These are phyloP conservation scores for Palythoa grandis DNA, from an alignment of 92 coral and sea anemone genomes.

Conservation along the genomic window DNA sequence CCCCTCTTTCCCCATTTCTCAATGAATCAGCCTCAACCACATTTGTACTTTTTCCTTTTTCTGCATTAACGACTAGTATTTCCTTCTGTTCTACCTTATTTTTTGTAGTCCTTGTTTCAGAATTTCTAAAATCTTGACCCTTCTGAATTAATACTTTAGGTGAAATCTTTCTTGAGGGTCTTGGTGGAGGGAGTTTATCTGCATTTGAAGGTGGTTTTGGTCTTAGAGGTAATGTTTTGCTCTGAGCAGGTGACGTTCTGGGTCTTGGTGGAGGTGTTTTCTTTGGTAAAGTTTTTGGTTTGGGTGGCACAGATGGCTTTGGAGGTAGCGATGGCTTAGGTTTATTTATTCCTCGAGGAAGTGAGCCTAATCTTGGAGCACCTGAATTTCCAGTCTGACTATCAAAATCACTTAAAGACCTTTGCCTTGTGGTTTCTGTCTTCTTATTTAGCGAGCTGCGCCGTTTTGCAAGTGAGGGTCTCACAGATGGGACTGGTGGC, in stretches of 20 bases:
- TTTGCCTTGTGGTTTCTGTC: not conserved
- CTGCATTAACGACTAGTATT: not conserved
- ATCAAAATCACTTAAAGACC: slow-evolving; percentile 25
- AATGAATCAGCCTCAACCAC: not conserved
- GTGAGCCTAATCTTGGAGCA: not conserved
- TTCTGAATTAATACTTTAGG: not conserved
- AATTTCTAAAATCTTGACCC: not conserved
- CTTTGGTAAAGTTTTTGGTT: slow-evolving; percentile 7
- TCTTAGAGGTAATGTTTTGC: slow-evolving; percentile 3
- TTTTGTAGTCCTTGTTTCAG: slow-evolving; percentile 12
- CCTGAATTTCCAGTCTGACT: not conserved
- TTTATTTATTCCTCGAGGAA: slow-evolving; percentile 1
- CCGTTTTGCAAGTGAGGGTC: not conserved
- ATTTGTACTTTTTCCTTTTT: not conserved
- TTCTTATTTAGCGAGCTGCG: not conserved
- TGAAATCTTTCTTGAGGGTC: not conserved
- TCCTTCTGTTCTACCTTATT: not conserved
- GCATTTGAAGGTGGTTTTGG: not conserved
- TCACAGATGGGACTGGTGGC: slow-evolving; percentile 18
- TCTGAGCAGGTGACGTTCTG: not conserved
- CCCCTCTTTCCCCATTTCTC: not conserved
- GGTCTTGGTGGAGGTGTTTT: slow-evolving; percentile 25
- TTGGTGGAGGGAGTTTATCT: slow-evolving; percentile 10
- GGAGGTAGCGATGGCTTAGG: not conserved
- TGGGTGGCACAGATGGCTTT: not conserved